A percentile compares a stretch with the other conserved stretches of the same genome.
These are phyloP conservation scores for Paradoxurus hermaphroditus DNA, from an alignment of 2,113 vertebrate genomes.

Conservation along the genomic window DNA sequence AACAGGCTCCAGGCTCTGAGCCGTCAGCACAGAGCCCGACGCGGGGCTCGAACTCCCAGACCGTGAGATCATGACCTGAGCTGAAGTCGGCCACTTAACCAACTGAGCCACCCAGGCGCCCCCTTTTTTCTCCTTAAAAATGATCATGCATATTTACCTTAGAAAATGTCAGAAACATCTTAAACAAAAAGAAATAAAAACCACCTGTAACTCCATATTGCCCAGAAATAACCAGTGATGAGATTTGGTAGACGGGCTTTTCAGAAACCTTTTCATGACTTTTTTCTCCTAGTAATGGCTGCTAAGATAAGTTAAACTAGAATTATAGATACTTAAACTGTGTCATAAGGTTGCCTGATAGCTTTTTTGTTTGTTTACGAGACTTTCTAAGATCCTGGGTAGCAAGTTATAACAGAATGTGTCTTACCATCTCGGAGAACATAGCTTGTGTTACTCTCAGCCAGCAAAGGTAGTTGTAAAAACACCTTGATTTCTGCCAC, in stretches of 20 bases:
- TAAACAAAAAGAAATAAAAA: conserved; percentile 31
- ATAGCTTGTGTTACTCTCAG: neutral
- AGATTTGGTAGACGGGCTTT: neutral
- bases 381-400: neutral
- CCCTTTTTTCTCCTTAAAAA: neutral
- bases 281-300: neutral
- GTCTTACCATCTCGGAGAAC: neutral
- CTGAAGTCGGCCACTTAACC: no score
- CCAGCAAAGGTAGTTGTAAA: neutral
- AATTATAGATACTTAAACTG: neutral
- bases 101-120: no score
- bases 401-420: neutral
- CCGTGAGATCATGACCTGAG: no score
- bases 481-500: neutral
- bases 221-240: neutral
- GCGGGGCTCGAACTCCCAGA: no score
- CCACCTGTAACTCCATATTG: neutral
- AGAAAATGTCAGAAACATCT: neutral
- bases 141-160: neutral
- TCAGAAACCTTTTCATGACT: neutral
- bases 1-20: no score
- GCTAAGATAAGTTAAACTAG: neutral
- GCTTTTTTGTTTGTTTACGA: neutral
- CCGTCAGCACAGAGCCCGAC: no score
- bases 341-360: neutral